Percentiles rank a stretch among this genome's conserved stretches.
Conservation (phyloP, 1,140 invertebrate species). For the Dreissena polymorpha region DNA sequence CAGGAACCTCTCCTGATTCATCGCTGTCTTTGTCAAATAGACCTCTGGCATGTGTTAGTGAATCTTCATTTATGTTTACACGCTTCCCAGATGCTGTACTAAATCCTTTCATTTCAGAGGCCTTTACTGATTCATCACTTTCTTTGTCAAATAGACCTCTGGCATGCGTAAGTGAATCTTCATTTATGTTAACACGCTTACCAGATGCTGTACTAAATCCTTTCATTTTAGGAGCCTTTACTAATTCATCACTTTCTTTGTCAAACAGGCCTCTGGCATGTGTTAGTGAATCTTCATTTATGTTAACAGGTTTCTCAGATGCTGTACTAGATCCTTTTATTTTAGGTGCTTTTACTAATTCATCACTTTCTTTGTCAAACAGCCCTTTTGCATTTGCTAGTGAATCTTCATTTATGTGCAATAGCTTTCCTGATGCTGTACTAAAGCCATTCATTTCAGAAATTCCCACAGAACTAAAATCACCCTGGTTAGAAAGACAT, state of each 20-base stretch:
- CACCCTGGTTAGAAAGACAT: too few relatives aligned
- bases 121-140: not conserved
- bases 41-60: too few relatives aligned
- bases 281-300: not conserved
- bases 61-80: too few relatives aligned
- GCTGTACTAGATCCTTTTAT: slow-evolving; percentile 59
- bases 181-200: slow-evolving; percentile 17
- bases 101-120: too few relatives aligned
- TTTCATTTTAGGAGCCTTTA: not conserved
- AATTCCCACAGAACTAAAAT: too few relatives aligned
- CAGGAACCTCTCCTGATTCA: not conserved
- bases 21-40: not conserved
- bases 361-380: not conserved
- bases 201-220: slow-evolving; percentile 12
- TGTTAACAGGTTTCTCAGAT: slow-evolving; percentile 39
- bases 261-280: not conserved
- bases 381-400: too few relatives aligned
- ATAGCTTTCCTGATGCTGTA: too few relatives aligned
- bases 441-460: too few relatives aligned
- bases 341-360: slow-evolving; percentile 12
- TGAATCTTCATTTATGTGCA: too few relatives aligned
- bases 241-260: not conserved
- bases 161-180: slow-evolving; percentile 42
- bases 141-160: slow-evolving; percentile 15
- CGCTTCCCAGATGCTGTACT: too few relatives aligned